Evolutionary conservation across 1,140 invertebrate species (phyloP).

Genomic region (Drosophila melanica): DNA sequence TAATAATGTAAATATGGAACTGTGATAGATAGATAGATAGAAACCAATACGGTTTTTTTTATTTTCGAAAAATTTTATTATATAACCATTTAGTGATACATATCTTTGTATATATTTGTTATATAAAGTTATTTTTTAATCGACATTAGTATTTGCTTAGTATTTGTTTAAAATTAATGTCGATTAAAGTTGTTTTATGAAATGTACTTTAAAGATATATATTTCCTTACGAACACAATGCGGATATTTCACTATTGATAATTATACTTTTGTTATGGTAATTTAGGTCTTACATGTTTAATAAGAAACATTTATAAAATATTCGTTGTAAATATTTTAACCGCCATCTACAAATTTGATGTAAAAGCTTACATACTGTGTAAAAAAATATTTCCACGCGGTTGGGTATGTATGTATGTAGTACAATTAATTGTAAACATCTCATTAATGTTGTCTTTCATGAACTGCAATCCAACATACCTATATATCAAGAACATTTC

Average conservation of each 20-base stretch:
- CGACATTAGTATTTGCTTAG: slow-evolving; percentile 39
- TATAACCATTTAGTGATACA: slow-evolving; percentile 60
- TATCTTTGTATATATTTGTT: slow-evolving; percentile 56
- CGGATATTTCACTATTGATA: slow-evolving; percentile 63
- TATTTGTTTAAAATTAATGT: slow-evolving; percentile 50
- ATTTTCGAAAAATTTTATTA: slow-evolving; percentile 69
- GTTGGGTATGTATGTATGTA: slow-evolving; percentile 9
- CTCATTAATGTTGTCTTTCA: slow-evolving; percentile 9
- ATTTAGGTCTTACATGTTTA: slow-evolving; percentile 31
- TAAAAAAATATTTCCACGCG: slow-evolving; percentile 66
- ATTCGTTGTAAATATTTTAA: slow-evolving; percentile 75
- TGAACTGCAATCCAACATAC: background rate
- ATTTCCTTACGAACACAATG: slow-evolving; percentile 71
- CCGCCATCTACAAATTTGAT: slow-evolving; percentile 47
- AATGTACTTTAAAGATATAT: slow-evolving; percentile 67
- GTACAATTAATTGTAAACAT: slow-evolving; percentile 19
- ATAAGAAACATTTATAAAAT: slow-evolving; percentile 68
- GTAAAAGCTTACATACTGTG: slow-evolving; percentile 64
- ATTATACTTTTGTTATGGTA: slow-evolving; percentile 30
- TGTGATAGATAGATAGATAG: no score
- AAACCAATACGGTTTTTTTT: background rate
- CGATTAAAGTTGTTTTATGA: slow-evolving; percentile 57
- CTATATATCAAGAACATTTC: background rate
- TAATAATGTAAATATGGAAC: no score
- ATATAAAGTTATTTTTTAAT: slow-evolving; percentile 57